Conservation (phyloP, 1,140 invertebrate species). For the Hypothenemus hampei region DNA sequence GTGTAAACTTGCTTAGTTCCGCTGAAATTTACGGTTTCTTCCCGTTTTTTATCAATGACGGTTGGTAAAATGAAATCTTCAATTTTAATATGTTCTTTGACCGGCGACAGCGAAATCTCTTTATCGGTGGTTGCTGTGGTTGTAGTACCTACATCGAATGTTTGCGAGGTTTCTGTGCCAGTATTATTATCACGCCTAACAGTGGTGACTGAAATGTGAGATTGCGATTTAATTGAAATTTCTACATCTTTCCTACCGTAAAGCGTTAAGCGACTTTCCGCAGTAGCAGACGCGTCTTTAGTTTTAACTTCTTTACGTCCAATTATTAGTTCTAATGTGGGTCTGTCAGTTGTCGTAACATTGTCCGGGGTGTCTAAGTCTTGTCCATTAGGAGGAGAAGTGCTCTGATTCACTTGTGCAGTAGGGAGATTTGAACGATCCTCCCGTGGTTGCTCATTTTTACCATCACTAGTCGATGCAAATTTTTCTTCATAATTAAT, state of each 20-base stretch:
- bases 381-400: conserved; percentile 41
- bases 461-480: conserved; percentile 1
- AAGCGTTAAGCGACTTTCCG: conserved; percentile 49
- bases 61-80: conserved; percentile 44
- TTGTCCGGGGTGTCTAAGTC: conserved; percentile 24
- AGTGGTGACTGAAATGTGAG: conserved; percentile 50
- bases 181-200: conserved; percentile 42
- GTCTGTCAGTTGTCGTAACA: conserved; percentile 28
- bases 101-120: conserved; percentile 1
- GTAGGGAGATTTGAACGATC: neutral
- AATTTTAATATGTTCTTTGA: conserved; percentile 6
- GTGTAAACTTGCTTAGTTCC: conserved; percentile 48
- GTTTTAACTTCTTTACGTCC: conserved; percentile 51
- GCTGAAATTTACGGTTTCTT: conserved; percentile 51
- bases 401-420: conserved; percentile 36
- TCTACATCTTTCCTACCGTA: conserved; percentile 49
- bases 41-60: conserved; percentile 41
- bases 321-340: conserved; percentile 49
- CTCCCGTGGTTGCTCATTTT: neutral
- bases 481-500: conserved; percentile 24
- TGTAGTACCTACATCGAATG: conserved; percentile 46
- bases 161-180: conserved; percentile 47
- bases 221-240: conserved; percentile 51
- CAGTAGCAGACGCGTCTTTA: conserved; percentile 48
- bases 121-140: conserved; percentile 39